phyloP scores from a whole-genome alignment of 2,888 invertebrate species.

The Clanis bilineata region DNA sequence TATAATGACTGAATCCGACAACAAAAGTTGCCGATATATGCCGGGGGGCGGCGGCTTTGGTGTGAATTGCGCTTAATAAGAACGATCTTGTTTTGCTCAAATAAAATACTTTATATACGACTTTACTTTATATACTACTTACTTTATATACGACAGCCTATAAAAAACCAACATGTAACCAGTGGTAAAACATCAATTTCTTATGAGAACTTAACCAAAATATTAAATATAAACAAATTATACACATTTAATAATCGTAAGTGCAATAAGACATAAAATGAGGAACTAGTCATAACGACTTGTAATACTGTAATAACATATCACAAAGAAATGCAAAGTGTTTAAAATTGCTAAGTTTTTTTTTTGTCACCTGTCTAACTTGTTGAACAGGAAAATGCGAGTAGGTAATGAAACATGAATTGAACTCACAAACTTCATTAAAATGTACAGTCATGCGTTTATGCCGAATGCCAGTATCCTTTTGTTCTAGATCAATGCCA shows the following conservation, averaged over 20 bases:
- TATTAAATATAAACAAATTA: neutral
- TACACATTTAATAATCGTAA: neutral
- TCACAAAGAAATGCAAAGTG: neutral
- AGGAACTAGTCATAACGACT: neutral
- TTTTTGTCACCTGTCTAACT: neutral
- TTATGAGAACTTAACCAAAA: neutral
- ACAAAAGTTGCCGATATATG: too few relatives aligned
- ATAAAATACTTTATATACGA: too few relatives aligned
- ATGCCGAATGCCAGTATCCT: slow-evolving; percentile 27
- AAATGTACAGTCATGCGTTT: slow-evolving; percentile 33
- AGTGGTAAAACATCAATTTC: too few relatives aligned
- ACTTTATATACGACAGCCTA: too few relatives aligned
- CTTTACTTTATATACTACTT: too few relatives aligned
- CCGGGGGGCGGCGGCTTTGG: too few relatives aligned
- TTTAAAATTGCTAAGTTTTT: neutral
- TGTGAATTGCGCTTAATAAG: too few relatives aligned
- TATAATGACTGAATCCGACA: too few relatives aligned
- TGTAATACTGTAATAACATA: neutral
- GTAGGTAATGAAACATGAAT: slow-evolving; percentile 22
- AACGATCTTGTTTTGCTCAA: too few relatives aligned
- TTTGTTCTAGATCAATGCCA: slow-evolving; percentile 27
- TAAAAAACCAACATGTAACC: too few relatives aligned
- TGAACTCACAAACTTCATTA: slow-evolving; percentile 24
- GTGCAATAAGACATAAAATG: neutral
- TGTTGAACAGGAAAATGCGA: slow-evolving; percentile 19